Base-by-base conservation (phyloP, 2,113 vertebrate species). In the Bos indicus region DNA sequence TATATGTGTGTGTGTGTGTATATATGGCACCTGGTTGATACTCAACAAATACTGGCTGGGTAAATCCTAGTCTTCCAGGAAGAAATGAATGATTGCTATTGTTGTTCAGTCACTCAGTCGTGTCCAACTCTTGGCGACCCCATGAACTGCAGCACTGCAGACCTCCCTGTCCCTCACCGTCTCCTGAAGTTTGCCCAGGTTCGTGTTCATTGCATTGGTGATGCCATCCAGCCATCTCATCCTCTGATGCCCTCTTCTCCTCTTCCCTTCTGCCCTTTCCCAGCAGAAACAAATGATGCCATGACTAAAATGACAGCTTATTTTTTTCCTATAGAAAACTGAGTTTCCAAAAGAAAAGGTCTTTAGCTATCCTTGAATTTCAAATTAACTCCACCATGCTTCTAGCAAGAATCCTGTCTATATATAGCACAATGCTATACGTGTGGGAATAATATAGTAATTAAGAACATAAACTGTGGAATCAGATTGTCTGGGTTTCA, bases 151-250 rank as follows among this genome's bases (percentile, higher is more conserved):
- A 74, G 67, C 21, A 11, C 67, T 40, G 19, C 21, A 6, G 67
- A 40, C 36, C 2, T 40, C 67, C 19, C 67, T 23, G n/a, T 74
- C 67, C 36, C 36, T 23, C 36, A 74, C 2, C 2, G 0, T 74
- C 67, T 40, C 67, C 67, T 74, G 67, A 74, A 74, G 36, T 13
- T 74, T 74, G 19, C 67, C 67, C 67, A 74, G 40, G 67, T 40
- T 74, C 21, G 0, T 6, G 10, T 74, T 21, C 67, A 25, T 40
- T 40, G 10, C n/a, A 6, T 40, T 1, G 1, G 36, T 74, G 36
- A 40, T 74, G 36, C 67, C 36, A 74, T 40, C 67, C 67, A 40
- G 67, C 67, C 67, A 71, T 23, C 3, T 64, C 15, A 71, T 36
- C n/a, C 64, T 71, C n/a, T 23, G n/a, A 40, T 23, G n/a, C 19